Base-by-base conservation (phyloP, 2,797 vertebrate genomes). In the Adrianichthys oophorus region DNA sequence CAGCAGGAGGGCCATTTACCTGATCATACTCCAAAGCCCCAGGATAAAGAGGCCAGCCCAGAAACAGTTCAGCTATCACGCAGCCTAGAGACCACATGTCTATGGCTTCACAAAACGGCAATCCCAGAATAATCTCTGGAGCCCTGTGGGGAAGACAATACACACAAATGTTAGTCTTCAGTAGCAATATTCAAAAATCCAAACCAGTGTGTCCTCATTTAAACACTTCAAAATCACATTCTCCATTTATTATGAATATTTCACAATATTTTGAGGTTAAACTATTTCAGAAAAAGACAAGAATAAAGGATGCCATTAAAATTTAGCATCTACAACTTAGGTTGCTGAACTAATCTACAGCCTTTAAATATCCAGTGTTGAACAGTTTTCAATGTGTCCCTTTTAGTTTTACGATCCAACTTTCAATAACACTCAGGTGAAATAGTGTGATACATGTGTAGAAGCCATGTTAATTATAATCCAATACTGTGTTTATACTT, bases 81-180 rank as follows among this genome's bases (percentile, higher is more conserved):
- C 98, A 99, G 82, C 98, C 98, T 75, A 99, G 84, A 3, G 98
- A 99, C 98, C 98, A 99, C 97, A 99, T 98, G 91, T 99, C 98
- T 95, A 99, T 99, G 95, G 98, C 98, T 97, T 99, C 98, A 95
- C 95, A 95, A 94, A 99, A 99, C 53, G 96, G 95, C 93, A 99
- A 94, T 84, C 98, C 98, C 94, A 99, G 93, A 93, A 99, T 99
- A 89, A 99, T 98, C 92, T 99, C 98, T 76, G 98, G 98, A 91
- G 98, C 97, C 93, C 97, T 99, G 90, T 62, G 91, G 90, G 84
- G 59, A 4, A 76, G 29, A 79, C 1, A 74, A 72, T 59, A 73
- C 46, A 73, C 7, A 73, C 8, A 70, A 29, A 24, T 24, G 51
- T 78, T 48, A 62, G 42, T 43, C 17, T 21, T n/a, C 19, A 16